phyloP scores from a whole-genome alignment of 30 jellyfish, hydroid and myxozoan genomes.

The Chrysaora quinquecirrha region DNA sequence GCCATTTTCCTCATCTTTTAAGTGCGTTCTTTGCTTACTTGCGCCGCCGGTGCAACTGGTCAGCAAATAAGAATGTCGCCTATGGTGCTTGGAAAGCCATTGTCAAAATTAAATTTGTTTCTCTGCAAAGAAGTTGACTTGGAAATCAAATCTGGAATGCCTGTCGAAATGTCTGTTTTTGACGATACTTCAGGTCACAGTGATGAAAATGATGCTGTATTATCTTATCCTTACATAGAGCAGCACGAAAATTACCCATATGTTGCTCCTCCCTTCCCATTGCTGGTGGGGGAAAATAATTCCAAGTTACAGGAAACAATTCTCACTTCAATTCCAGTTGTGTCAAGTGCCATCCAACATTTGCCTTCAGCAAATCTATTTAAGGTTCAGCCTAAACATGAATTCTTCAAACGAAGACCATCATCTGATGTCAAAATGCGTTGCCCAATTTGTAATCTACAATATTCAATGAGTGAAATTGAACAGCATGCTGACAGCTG shows the following conservation, averaged over 20 bases:
- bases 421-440: slow-evolving; percentile 6
- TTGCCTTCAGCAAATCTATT: neutral
- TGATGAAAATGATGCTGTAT: neutral
- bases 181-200: neutral
- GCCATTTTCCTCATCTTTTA: too few relatives aligned
- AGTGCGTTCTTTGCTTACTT: too few relatives aligned
- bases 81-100: slow-evolving; percentile 21
- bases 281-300: neutral
- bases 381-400: neutral
- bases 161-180: neutral
- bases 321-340: neutral
- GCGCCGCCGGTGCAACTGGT: too few relatives aligned
- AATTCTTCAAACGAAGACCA: neutral
- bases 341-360: neutral
- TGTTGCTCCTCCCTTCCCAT: neutral
- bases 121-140: neutral
- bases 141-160: neutral
- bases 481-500: slow-evolving; percentile 7
- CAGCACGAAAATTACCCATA: neutral
- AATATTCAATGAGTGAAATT: neutral
- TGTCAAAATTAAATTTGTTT: neutral
- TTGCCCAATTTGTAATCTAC: slow-evolving; percentile 3
- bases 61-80: too few relatives aligned
- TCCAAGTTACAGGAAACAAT: too few relatives aligned
- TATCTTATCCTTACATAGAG: neutral